phyloP scores from a whole-genome alignment of 2,113 vertebrate genomes.

The Laticauda colubrina region DNA sequence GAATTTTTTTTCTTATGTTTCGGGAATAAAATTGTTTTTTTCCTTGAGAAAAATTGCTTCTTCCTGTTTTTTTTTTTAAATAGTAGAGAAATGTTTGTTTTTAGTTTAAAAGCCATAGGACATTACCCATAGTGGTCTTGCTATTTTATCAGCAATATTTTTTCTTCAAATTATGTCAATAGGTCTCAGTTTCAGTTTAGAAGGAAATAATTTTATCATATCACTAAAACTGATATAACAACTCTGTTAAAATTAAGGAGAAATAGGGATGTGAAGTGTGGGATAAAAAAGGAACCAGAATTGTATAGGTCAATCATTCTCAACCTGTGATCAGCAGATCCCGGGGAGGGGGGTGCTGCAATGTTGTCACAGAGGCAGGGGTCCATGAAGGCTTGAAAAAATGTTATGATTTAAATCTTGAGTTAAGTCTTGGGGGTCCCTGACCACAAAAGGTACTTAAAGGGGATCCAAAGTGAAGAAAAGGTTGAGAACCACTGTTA shows the following conservation, averaged over 20 bases:
- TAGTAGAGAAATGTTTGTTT: neutral
- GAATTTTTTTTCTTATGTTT: neutral
- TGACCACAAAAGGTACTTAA: neutral
- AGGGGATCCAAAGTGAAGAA: neutral
- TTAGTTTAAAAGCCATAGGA: neutral
- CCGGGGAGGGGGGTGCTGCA: no score
- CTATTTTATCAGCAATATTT: neutral
- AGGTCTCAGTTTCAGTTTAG: neutral
- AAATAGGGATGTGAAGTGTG: neutral
- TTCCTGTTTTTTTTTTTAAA: neutral
- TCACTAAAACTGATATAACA: neutral
- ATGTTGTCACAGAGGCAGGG: no score
- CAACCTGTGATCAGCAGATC: no score
- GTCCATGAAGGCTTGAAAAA: neutral
- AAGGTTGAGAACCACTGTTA: neutral
- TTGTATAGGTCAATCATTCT: neutral
- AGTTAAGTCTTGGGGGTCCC: neutral
- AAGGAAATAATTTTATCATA: neutral
- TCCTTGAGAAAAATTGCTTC: neutral
- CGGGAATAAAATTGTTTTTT: neutral
- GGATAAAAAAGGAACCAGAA: neutral
- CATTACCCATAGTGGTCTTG: neutral
- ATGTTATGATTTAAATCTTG: neutral
- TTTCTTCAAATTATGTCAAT: neutral
- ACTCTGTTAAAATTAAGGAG: slow-evolving; percentile 1